Base-by-base conservation (phyloP, 2,113 vertebrate genomes). In the Caranx ignobilis region DNA sequence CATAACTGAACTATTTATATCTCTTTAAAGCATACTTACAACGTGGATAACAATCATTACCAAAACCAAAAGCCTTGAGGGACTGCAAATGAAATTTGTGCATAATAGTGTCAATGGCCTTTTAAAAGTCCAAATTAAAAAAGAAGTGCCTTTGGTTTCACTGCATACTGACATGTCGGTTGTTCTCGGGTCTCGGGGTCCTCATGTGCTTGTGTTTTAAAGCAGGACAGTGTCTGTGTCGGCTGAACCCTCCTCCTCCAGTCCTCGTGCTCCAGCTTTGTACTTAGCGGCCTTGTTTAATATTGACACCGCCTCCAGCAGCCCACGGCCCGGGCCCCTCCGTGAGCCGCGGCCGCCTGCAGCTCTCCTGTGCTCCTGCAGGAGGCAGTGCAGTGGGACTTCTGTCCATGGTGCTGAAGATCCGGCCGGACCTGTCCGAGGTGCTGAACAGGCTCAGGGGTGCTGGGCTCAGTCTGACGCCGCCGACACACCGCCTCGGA, bases 381-480 rank as follows among this genome's bases (percentile, higher is more conserved):
- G 91, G 90, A 3, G 84, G 88, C 86, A 43, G 64, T 85, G 60
- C 79, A 75, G 74, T 45, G 37, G n/a, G 50, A 74, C 26, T 77
- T 82, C 92, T 93, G 76, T 93, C 92, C 91, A 86, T 91, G 91
- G 92, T 93, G 87, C 92, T 93, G 90, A 90, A 92, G 71, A 77
- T 68, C 59, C 67, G 79, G n/a, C 63, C 21, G 80, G 34, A 75
- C 81, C 88, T 90, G 87, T 89, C 88, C 90, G 56, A 32, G 89
- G 88, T 89, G 88, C 90, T 86, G 89, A 90, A 85, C 78, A 11
- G 31, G 31, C 71, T 88, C 60, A 1, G 72, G 47, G 52, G 47
- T 52, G 61, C 19, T 62, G 77, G 77, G 1, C 37, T 62, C 47
- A 18, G 68, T 73, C 13, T 35, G 35, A 60, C 13, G 55, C 60